Evolutionary conservation across 2,113 vertebrate species (phyloP), one percentile per base, ranked within the genome.

Genomic region (Collichthys lucidus): DNA sequence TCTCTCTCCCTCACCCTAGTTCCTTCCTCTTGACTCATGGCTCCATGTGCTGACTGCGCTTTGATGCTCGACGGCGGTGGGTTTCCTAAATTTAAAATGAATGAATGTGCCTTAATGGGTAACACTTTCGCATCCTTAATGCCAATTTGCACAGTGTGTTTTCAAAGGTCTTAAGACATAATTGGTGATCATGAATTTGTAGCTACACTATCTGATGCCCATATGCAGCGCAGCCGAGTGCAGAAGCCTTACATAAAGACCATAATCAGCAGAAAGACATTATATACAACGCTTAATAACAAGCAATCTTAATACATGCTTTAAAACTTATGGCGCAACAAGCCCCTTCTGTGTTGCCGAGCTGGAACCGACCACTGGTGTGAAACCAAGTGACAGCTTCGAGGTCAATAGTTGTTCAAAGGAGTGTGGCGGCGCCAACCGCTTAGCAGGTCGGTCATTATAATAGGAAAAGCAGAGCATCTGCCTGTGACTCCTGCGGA

Each of bases 41-140:
- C 85, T 83, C 78, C 64, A 15, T 75, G 79, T 62, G 73, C 83
- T 66, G 68, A 66, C 69, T 80, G 73, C 0, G 55, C 89, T 94
- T 93, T 92, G 90, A 93, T 89, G 85, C 82, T 55, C 76, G 81
- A 80, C 89, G 86, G 89, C 53, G 50, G 90, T 90, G 67, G 88
- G 88, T 88, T 83, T 79, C 40, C 63, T 64, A 82, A 87, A 91
- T 88, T 80, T 80, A 83, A 88, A 91, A 90, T 57, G 86, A 86
- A 90, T 89, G 88, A 90, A 92, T 90, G 86, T 70, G 87, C 76
- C 82, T 91, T 89, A 91, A 90, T 87, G 84, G 87, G 14, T 59
- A 76, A 85, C 74, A 69, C 88, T 93, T 89, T 93, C 64, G 86
- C 86, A 81, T 89, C 81, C 74, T 87, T 88, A 84, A 85, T 77